Evolutionary conservation across 2,797 vertebrate species (phyloP), one percentile per base, ranked within the genome.

Genomic region (Sarcoramphus papa): DNA sequence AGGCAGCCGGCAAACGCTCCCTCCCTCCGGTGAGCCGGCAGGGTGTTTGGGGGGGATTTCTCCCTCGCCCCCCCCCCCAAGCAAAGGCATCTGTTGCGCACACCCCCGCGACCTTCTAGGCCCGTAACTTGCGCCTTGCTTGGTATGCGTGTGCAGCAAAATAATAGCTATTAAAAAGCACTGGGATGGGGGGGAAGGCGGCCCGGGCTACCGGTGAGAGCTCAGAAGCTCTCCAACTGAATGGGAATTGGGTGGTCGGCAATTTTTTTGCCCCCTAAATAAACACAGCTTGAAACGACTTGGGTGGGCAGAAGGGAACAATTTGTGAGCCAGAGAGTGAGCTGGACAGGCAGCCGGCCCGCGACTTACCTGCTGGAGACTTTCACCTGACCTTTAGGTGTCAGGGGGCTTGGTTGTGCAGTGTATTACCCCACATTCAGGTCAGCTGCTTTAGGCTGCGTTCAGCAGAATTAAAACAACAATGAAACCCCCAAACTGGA

Each of bases 291-390:
- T 96, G 91, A 91, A 68, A 93, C 97, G 40, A 94, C 96, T 90
- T 98, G 98, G 97, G 98, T 98, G 98, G 98, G 97, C 96, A 97
- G 72, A 89, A 94, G 79, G 95, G 95, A 96, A 67, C 94, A 92
- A 93, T 97, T 93, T 97, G 96, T 85, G 95, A 93, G 72, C 47
- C 62, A 73, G 64, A 56, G 78, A 93, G 80, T 37, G 78, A 91
- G 82, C 53, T 48, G 64, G 74, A 70, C 70, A 53, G 64, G 70
- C 64, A 68, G 94, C 84, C 60, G 64, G 92, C 74, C 84, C 19
- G 14, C 24, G 73, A 59, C 72, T 86, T 93, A 96, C 93, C 97
- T 98, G 74, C 51, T 40, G 86, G 72, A 67, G 91, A 81, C 90
- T 95, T 92, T 95, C 76, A 76, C 92, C 95, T 97, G 97, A 95